Conservation (phyloP, 2,113 vertebrate genomes). For the Mastomys coucha region DNA sequence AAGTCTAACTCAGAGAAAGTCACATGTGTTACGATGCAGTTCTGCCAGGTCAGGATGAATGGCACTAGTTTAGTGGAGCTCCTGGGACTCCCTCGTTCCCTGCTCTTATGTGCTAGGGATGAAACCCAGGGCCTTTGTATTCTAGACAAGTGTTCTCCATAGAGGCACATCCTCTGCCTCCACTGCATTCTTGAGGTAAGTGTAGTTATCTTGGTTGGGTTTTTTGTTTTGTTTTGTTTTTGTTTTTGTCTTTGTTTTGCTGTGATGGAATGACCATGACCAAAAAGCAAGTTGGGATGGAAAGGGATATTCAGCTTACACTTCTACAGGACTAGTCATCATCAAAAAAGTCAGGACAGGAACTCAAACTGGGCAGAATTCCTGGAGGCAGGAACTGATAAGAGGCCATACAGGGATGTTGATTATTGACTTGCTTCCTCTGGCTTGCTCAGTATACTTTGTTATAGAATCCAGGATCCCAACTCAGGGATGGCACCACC, state of each 20-base stretch:
- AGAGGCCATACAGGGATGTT: not conserved
- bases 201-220: not conserved
- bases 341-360: not conserved
- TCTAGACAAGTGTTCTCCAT: not conserved
- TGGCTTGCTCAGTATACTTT: not conserved
- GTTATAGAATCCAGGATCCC: not conserved
- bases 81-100: not conserved
- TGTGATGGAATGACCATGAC: not conserved
- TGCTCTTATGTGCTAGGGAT: not conserved
- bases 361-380: not conserved
- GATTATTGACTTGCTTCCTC: not conserved
- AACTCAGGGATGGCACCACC: not conserved
- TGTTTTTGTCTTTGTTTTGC: too few relatives aligned
- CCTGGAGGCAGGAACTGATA: not conserved
- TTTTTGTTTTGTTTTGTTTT: too few relatives aligned
- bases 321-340: not conserved
- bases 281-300: not conserved
- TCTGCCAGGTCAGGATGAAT: not conserved
- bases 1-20: not conserved
- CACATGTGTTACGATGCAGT: rapidly evolving
- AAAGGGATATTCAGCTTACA: not conserved
- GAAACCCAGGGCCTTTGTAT: not conserved
- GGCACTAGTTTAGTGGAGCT: not conserved
- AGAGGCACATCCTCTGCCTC: not conserved
- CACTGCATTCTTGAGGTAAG: not conserved